Conservation (phyloP, 2,888 invertebrate genomes). For the Rhamphomyia laevipes region DNA sequence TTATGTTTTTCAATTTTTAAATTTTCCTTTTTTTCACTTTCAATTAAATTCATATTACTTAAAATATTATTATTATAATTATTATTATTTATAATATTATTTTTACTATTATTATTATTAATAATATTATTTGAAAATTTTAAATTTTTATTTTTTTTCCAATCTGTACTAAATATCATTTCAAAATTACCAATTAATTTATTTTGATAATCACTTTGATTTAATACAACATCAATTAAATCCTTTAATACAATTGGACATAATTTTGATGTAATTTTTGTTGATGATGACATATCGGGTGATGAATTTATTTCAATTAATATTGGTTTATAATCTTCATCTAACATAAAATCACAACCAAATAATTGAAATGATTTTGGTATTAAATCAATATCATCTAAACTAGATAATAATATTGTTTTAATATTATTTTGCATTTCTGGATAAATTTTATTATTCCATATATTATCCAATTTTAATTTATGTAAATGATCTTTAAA, state of each 20-base stretch:
- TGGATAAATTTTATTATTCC: constrained; percentile 65
- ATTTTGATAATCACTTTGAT: constrained; percentile 27
- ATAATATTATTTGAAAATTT: too few species aligned
- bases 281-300: constrained; percentile 72
- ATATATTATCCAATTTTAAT: constrained; percentile 39
- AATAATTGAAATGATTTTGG: constrained; percentile 78
- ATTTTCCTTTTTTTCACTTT: too few species aligned
- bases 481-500: constrained; percentile 52
- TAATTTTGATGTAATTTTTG: constrained; percentile 69
- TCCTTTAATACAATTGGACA: constrained; percentile 74
- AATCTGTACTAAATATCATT: constrained; percentile 33
- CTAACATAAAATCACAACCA: constrained; percentile 86
- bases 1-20: too few species aligned
- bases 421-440: constrained; percentile 75
- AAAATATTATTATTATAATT: too few species aligned
- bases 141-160: too few species aligned
- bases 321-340: constrained; percentile 75
- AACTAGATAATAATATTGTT: constrained; percentile 65
- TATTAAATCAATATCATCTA: constrained; percentile 55
- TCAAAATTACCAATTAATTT: constrained; percentile 49
- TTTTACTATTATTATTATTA: too few species aligned
- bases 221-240: constrained; percentile 65
- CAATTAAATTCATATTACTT: too few species aligned
- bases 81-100: too few species aligned
- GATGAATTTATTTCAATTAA: constrained; percentile 87